Evolutionary conservation across 2,797 vertebrate species (phyloP).

Genomic region (Gymnoscopelus microlampas): DNA sequence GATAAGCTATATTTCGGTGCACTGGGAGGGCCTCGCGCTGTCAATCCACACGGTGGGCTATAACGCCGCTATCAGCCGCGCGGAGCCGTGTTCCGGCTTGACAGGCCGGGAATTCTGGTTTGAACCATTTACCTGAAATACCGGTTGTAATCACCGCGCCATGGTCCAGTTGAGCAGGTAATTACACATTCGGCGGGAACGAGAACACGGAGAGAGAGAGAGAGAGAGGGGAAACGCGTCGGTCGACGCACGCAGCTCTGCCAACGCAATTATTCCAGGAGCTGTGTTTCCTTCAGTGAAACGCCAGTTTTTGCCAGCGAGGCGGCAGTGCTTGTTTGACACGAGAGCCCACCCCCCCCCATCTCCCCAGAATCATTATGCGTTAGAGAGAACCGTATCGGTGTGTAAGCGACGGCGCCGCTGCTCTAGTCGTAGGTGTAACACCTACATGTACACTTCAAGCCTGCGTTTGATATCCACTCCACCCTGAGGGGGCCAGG

Average conservation of each 20-base stretch:
- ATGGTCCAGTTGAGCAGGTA: slow-evolving; percentile 73
- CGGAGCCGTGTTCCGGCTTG: too few relatives aligned
- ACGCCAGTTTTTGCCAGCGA: slow-evolving; percentile 20
- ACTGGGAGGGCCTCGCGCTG: slow-evolving; percentile 10
- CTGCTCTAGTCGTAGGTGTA: slow-evolving; percentile 33
- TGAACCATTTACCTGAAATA: slow-evolving; percentile 67
- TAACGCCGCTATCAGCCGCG: too few relatives aligned
- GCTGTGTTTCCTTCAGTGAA: slow-evolving; percentile 38
- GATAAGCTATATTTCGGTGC: slow-evolving; percentile 8
- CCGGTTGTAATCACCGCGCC: slow-evolving; percentile 62
- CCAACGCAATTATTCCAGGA: slow-evolving; percentile 42
- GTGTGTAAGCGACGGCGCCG: too few relatives aligned
- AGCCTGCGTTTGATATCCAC: slow-evolving; percentile 57
- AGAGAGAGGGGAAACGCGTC: too few relatives aligned
- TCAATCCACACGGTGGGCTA: too few relatives aligned
- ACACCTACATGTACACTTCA: slow-evolving; percentile 58
- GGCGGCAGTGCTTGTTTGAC: too few relatives aligned
- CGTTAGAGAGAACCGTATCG: too few relatives aligned
- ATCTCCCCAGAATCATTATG: slow-evolving; percentile 17
- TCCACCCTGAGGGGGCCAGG: slow-evolving; percentile 29
- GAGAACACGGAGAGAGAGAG: slow-evolving; percentile 52
- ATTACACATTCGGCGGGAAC: slow-evolving; percentile 65
- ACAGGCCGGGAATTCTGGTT: slow-evolving; percentile 15
- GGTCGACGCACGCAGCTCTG: slow-evolving; percentile 13
- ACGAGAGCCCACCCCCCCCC: too few relatives aligned